Evolutionary conservation across 2,797 vertebrate genomes (phyloP).

Genomic region (Siniperca scherzeri): DNA sequence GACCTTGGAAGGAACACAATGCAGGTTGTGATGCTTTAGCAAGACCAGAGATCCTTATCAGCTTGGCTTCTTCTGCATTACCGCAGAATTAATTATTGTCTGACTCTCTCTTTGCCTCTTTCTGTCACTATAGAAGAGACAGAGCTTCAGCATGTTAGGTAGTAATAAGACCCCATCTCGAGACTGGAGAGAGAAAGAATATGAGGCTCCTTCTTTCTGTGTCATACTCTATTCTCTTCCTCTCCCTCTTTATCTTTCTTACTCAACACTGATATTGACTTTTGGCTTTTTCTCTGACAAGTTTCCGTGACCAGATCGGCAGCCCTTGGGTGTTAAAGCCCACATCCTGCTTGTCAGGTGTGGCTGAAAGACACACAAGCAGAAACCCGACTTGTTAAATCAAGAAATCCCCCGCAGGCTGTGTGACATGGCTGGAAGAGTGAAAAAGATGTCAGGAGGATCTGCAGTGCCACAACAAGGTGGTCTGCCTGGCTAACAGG

Average conservation of each 20-base stretch:
- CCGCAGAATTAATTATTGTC: slow-evolving; percentile 64
- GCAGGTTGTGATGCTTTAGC: slow-evolving; percentile 40
- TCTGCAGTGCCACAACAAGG: slow-evolving; percentile 27
- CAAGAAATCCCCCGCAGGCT: slow-evolving; percentile 58
- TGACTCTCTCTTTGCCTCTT: slow-evolving; percentile 46
- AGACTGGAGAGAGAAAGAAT: slow-evolving; percentile 47
- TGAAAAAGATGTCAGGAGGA: slow-evolving; percentile 37
- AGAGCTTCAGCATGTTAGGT: slow-evolving; percentile 50
- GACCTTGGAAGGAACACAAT: slow-evolving; percentile 12
- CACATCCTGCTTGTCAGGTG: slow-evolving; percentile 67
- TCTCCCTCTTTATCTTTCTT: slow-evolving; percentile 35
- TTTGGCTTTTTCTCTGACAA: slow-evolving; percentile 54
- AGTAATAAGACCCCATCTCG: slow-evolving; percentile 55
- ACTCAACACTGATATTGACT: slow-evolving; percentile 60
- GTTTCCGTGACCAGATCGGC: slow-evolving; percentile 59
- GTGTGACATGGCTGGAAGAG: slow-evolving; percentile 43
- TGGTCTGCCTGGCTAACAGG: slow-evolving; percentile 36
- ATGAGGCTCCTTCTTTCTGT: slow-evolving; percentile 16
- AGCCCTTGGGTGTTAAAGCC: slow-evolving; percentile 64
- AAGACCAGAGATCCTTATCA: slow-evolving; percentile 39
- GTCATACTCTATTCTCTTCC: slow-evolving; percentile 32
- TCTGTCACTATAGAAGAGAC: slow-evolving; percentile 43
- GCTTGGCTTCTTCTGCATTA: slow-evolving; percentile 27
- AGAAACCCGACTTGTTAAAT: slow-evolving; percentile 62
- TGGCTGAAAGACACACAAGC: slow-evolving; percentile 59